These are phyloP conservation scores for Artemisiospiza belli DNA, from an alignment of 2,113 vertebrate species.

Conservation along the genomic window DNA sequence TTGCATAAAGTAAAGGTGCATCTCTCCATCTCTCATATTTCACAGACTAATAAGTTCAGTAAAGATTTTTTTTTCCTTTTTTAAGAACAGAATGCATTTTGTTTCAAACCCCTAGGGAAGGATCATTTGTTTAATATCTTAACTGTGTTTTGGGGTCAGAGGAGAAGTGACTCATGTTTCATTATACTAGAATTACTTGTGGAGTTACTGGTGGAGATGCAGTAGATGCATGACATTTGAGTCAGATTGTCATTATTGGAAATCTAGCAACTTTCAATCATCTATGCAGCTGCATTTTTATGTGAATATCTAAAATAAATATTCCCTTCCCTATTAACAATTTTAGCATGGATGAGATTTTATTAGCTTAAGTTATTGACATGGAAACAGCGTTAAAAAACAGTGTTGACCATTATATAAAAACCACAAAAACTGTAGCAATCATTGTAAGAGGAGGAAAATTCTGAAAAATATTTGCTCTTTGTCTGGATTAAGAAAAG, in stretches of 20 bases:
- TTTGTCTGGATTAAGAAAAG: neutral
- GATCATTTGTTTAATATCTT: neutral
- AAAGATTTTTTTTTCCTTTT: neutral
- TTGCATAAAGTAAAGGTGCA: neutral
- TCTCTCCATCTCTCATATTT: neutral
- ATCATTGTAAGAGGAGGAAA: neutral
- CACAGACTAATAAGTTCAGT: neutral
- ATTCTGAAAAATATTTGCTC: neutral
- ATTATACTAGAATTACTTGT: neutral
- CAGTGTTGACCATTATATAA: neutral
- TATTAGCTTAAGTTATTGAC: neutral
- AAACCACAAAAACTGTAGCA: neutral
- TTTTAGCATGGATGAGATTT: neutral
- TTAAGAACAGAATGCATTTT: neutral
- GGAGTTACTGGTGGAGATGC: neutral
- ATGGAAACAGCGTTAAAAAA: neutral
- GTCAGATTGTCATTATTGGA: neutral
- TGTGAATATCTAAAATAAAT: neutral
- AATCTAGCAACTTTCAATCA: neutral
- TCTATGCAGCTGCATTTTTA: neutral
- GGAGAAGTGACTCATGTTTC: neutral
- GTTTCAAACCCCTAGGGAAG: neutral
- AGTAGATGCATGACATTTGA: neutral
- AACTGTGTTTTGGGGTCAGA: neutral
- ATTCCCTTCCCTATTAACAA: neutral